Percentiles rank a stretch among this genome's conserved stretches.
Conservation (phyloP, 2,797 vertebrate species). For the Brotula barbata region DNA sequence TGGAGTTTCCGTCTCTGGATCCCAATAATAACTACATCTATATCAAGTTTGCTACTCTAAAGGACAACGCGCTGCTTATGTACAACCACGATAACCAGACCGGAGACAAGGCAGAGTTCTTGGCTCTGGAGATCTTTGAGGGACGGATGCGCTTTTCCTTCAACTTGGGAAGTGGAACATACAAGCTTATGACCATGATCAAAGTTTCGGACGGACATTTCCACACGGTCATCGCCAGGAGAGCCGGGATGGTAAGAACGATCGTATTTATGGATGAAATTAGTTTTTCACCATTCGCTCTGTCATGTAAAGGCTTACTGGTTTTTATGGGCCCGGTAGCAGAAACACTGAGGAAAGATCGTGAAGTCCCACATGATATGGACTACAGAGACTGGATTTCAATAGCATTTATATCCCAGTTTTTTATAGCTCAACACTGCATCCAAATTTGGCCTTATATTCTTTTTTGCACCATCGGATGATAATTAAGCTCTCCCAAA, state of each 20-base stretch:
- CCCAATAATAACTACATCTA: slow-evolving; percentile 99
- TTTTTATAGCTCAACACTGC: slow-evolving; percentile 46
- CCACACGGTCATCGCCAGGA: slow-evolving; percentile 94
- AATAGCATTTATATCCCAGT: slow-evolving; percentile 42
- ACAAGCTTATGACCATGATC: slow-evolving; percentile 90
- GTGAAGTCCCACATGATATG: slow-evolving; percentile 26
- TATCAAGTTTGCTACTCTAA: slow-evolving; percentile 95
- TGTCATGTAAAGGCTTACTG: slow-evolving; percentile 2
- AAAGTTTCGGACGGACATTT: slow-evolving; percentile 94
- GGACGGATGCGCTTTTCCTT: slow-evolving; percentile 92
- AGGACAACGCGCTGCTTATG: slow-evolving; percentile 88
- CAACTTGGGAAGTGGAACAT: slow-evolving; percentile 92
- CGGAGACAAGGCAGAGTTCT: slow-evolving; percentile 91
- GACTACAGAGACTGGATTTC: slow-evolving; percentile 20
- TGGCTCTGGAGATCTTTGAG: slow-evolving; percentile 91
- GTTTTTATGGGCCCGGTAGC: slow-evolving; percentile 19
- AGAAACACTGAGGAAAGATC: slow-evolving; percentile 23
- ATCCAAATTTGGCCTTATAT: slow-evolving; percentile 57
- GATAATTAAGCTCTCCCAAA: slow-evolving; percentile 70
- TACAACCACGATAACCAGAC: slow-evolving; percentile 99
- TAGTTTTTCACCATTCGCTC: slow-evolving; percentile 14
- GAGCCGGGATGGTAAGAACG: slow-evolving; percentile 92
- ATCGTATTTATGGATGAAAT: neutral
- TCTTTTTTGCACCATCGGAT: slow-evolving; percentile 63
- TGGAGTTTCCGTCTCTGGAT: slow-evolving; percentile 98